A percentile compares a stretch with the other conserved stretches of the same genome.
phyloP scores from a whole-genome alignment of 2,888 invertebrate genomes.

The Candidula unifasciata region DNA sequence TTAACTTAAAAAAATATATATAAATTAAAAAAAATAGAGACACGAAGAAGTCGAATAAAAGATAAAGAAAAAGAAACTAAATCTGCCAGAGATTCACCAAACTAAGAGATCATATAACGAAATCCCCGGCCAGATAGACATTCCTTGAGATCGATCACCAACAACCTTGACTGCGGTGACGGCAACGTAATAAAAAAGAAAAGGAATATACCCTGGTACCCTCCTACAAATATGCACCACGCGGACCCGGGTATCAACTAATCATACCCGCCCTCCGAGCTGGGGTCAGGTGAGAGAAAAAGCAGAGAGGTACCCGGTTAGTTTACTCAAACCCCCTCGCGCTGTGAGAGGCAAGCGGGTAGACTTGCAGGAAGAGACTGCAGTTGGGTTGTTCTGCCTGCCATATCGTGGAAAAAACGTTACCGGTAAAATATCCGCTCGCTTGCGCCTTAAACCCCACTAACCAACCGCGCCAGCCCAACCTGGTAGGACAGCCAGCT shows the following conservation, averaged over 20 bases:
- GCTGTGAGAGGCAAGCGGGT: conserved; percentile 5
- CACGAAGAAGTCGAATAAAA: no score
- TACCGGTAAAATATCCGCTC: background rate
- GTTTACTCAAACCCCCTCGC: background rate
- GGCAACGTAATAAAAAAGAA: no score
- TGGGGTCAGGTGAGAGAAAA: conserved; percentile 1
- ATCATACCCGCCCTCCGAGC: no score
- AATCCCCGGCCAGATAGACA: no score
- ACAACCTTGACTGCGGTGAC: no score
- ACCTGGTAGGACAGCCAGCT: conserved; percentile 23
- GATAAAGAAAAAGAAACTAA: no score
- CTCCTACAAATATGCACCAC: background rate
- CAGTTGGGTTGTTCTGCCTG: background rate
- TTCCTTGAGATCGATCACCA: no score
- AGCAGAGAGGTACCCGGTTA: background rate
- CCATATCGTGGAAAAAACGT: background rate
- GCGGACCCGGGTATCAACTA: background rate
- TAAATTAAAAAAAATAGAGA: no score
- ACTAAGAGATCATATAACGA: no score
- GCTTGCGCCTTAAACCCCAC: background rate
- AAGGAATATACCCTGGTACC: no score
- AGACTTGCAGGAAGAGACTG: background rate
- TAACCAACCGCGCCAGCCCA: conserved; percentile 8
- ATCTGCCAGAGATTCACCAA: no score
- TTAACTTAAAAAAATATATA: no score